These are phyloP conservation scores for Anticlea derivata DNA, from an alignment of 2,888 invertebrate species.

Conservation along the genomic window DNA sequence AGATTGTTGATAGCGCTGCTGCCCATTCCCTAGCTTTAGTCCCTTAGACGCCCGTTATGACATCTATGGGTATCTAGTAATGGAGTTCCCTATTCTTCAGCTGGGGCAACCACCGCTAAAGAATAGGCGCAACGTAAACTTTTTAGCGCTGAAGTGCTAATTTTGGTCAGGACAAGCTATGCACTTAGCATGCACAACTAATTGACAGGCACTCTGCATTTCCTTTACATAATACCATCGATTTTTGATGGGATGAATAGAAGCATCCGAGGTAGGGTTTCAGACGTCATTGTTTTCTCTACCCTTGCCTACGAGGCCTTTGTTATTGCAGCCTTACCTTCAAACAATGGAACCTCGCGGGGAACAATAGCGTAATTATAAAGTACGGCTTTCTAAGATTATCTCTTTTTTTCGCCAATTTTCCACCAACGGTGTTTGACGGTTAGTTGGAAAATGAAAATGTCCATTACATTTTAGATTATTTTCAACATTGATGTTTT, in stretches of 20 bases:
- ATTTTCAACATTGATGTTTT: no score
- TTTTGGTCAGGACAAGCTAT: no score
- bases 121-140: no score
- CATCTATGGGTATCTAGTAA: no score
- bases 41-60: no score
- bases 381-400: slow-evolving; percentile 58
- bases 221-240: slow-evolving; percentile 42
- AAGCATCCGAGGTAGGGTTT: slow-evolving; percentile 56
- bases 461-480: no score
- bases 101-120: no score
- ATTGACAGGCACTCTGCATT: slow-evolving; percentile 18
- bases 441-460: not conserved
- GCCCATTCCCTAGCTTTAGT: no score
- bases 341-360: slow-evolving; percentile 68
- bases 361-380: slow-evolving; percentile 77
- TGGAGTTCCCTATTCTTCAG: no score
- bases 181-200: not conserved
- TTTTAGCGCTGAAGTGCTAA: no score
- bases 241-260: slow-evolving; percentile 60
- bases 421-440: slow-evolving; percentile 10
- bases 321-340: slow-evolving; percentile 67
- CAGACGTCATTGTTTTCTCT: slow-evolving; percentile 77
- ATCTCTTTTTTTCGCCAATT: slow-evolving; percentile 50
- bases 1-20: no score
- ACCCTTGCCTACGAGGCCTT: slow-evolving; percentile 60